Evolutionary conservation across 1,140 invertebrate species (phyloP), one percentile per base, ranked within the genome.

Genomic region (Psix sp.): DNA sequence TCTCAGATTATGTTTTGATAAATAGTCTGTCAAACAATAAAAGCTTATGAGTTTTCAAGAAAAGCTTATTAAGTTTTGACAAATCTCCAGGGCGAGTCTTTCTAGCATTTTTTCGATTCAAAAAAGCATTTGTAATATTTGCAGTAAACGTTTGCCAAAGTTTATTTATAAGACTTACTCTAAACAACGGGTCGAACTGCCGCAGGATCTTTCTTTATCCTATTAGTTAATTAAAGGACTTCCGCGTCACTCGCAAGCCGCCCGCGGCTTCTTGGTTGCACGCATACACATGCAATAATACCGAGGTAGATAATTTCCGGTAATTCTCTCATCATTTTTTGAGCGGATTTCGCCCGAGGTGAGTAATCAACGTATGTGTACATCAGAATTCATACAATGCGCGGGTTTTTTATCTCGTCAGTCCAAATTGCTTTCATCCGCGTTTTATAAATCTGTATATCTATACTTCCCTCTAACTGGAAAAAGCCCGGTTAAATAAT

Each of bases 181-280:
- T 16, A 16, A 4, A 11, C 31, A 33, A 63, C 65, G 7, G n/a
- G n/a, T n/a, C 59, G 52, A 72, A 65, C 52, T 42, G 59, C 68
- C 59, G 45, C 42, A 20, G 59, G 68, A 51, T 54, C 20, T 72
- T 72, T 51, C 57, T 72, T 72, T 65, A 72, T 72, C 68, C 59
- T 57, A 72, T 72, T 72, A 65, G 57, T 65, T 59, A 72, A 72
- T 63, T 72, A 72, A 63, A 65, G 68, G 59, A 72, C 67, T 72
- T 77, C 65, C 43, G 48, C 62, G 38, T 62, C 59, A 39, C 38
- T 77, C 63, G 65, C 51, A 63, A 67, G 59, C 54, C 45, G 62
- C 71, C 66, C 56, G 49, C 65, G 65, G 66, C 56, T 62, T 60
- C 45, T 54, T 29, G 35, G 48, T 70, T 48, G 56, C 21, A 3